Conservation (phyloP, 37 sponge, comb jelly and placozoan species). For the Chondrosia reniformis region DNA sequence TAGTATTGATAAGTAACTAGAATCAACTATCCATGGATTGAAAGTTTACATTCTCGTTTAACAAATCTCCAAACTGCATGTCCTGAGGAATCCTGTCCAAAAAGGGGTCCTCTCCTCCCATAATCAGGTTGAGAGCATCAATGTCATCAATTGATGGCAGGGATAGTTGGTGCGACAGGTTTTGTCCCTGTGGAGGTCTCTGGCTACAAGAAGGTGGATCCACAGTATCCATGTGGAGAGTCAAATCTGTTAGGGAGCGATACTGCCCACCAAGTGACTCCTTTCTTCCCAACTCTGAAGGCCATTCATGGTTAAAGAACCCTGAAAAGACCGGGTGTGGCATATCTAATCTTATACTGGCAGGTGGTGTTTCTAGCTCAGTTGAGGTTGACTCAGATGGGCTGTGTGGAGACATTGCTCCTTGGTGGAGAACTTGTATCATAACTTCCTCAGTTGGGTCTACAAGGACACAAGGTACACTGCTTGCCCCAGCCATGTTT, state of each 20-base stretch:
- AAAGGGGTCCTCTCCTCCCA: conserved; percentile 41
- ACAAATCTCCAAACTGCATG: conserved; percentile 39
- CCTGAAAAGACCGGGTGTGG: conserved; percentile 32
- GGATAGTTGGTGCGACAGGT: conserved; percentile 56
- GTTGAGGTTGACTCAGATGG: conserved; percentile 69
- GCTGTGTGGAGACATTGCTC: conserved; percentile 35
- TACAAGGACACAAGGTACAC: conserved; percentile 79
- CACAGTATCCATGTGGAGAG: conserved; percentile 9
- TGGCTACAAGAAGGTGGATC: background rate
- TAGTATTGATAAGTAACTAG: no score
- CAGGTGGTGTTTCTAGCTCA: conserved; percentile 72
- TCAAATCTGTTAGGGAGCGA: conserved; percentile 67
- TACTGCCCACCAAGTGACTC: conserved; percentile 65
- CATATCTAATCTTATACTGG: conserved; percentile 51
- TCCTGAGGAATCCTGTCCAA: conserved; percentile 37
- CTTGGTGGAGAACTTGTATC: background rate
- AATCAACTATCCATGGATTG: conserved; percentile 4
- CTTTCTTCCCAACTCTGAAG: background rate
- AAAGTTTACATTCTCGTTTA: background rate
- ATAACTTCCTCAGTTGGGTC: conserved; percentile 28
- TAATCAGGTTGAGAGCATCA: conserved; percentile 60
- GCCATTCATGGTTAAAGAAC: conserved; percentile 68
- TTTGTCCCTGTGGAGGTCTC: background rate
- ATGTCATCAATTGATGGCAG: conserved; percentile 61
- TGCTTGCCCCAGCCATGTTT: conserved; percentile 64